Conservation (phyloP, 2,113 vertebrate species). For the Romanogobio albipinnatus region DNA sequence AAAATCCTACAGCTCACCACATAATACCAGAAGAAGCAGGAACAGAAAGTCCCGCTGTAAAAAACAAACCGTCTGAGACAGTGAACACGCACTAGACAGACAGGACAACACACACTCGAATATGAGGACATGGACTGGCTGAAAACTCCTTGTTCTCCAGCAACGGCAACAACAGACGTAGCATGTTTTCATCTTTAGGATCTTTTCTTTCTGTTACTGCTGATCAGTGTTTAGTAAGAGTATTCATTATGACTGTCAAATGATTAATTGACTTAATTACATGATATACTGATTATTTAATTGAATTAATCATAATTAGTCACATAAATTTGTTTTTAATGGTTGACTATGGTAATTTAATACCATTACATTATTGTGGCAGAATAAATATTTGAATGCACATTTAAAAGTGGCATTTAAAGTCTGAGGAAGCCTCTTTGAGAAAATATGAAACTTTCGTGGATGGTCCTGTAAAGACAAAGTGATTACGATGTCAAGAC, state of each 20-base stretch:
- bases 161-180: background rate
- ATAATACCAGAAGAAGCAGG: background rate
- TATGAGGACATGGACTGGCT: background rate
- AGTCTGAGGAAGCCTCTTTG: too few species aligned
- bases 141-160: background rate
- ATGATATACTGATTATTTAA: background rate
- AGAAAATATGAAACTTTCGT: too few species aligned
- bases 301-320: background rate
- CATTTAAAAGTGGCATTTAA: background rate
- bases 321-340: background rate
- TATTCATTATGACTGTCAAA: constrained; percentile 5
- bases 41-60: background rate
- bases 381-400: background rate
- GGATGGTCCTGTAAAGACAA: too few species aligned
- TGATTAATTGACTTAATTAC: background rate
- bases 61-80: background rate
- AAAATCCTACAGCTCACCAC: background rate
- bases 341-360: background rate
- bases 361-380: background rate
- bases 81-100: constrained; percentile 8
- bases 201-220: background rate
- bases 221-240: background rate
- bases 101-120: background rate
- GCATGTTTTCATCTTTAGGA: background rate
- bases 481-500: too few species aligned